phyloP scores from a whole-genome alignment of 2,888 invertebrate genomes.

The Sabatieria punctata region DNA sequence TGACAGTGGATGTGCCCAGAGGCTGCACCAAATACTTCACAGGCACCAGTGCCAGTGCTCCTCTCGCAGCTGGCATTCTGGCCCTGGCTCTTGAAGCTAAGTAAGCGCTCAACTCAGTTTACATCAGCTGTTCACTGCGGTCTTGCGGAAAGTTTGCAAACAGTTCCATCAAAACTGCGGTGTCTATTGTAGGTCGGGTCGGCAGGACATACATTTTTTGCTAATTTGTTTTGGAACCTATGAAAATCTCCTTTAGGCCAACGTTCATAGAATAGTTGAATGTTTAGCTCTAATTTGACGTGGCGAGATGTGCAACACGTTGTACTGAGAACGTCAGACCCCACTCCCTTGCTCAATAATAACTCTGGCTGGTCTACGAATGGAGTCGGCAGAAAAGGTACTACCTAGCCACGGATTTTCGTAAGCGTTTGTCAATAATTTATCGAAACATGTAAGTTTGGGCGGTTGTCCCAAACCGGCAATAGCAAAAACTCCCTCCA shows the following conservation, averaged over 20 bases:
- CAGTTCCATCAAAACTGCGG: neutral
- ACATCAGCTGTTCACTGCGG: no score
- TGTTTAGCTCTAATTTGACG: slow-evolving; percentile 56
- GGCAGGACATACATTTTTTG: no score
- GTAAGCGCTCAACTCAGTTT: slow-evolving; percentile 14
- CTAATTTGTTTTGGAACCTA: no score
- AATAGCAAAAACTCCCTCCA: no score
- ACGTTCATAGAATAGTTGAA: no score
- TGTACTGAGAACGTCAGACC: slow-evolving; percentile 72
- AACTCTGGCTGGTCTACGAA: slow-evolving; percentile 82
- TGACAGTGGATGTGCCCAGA: slow-evolving; percentile 4
- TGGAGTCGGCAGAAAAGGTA: slow-evolving; percentile 69
- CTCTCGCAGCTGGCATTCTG: slow-evolving; percentile 78
- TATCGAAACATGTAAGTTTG: no score
- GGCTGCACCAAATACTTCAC: slow-evolving; percentile 44
- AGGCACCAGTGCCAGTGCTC: slow-evolving; percentile 82
- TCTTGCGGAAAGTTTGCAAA: neutral
- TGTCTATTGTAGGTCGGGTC: no score
- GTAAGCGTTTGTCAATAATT: no score
- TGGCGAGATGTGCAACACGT: slow-evolving; percentile 98
- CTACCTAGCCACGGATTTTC: no score
- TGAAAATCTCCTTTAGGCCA: no score
- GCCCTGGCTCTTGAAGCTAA: slow-evolving; percentile 84
- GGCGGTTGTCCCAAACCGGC: no score
- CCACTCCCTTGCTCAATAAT: slow-evolving; percentile 73